Evolutionary conservation across 2,113 vertebrate species (phyloP), one percentile per base, ranked within the genome.

Genomic region (Dicerorhinus sumatrensis): DNA sequence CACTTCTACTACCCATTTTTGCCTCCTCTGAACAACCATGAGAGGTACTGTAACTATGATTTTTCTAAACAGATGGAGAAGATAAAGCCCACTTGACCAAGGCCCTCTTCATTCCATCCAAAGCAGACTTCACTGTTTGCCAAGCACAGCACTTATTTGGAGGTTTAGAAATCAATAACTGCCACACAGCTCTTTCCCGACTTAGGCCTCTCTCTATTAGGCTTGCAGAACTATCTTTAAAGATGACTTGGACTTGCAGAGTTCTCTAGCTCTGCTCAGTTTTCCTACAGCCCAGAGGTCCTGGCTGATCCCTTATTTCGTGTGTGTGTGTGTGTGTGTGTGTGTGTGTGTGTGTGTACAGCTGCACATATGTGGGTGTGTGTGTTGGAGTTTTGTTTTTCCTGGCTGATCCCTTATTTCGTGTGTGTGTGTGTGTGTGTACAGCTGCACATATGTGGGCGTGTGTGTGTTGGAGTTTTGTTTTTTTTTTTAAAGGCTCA

Each of bases 1-100:
- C 31, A 82, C 23, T 65, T 67, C 42, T 79, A 56, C 63, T 93
- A 87, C 16, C 65, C 36, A 77, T 62, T 95, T 96, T 96, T 48
- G 36, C 10, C 25, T 95, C 42, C 42, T 82, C 42, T 76, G 23
- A 42, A 67, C 4, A 63, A 94, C 56, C 20, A 31, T 81, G 8
- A 87, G 6, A 70, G 23, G 25, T 84, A 80, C 0, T 56, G 9
- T 65, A 85, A 92, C 23, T 12, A 63, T 58, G 9, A 21, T 20
- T 84, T 60, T 86, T 42, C 54, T 21, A 80, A 51, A 87, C 6
- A 92, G 18, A 60, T 31, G 18, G n/a, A 79, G 42, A 88, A 86
- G 86, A 83, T 46, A 70, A 72, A 89, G 18, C 13, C 36, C 4
- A 65, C 18, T 6, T 89, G 39, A 94, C 23, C 36, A 85, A 89